Base-by-base conservation (phyloP, 92 coral and sea anemone genomes). In the Epizoanthus scotinus region DNA sequence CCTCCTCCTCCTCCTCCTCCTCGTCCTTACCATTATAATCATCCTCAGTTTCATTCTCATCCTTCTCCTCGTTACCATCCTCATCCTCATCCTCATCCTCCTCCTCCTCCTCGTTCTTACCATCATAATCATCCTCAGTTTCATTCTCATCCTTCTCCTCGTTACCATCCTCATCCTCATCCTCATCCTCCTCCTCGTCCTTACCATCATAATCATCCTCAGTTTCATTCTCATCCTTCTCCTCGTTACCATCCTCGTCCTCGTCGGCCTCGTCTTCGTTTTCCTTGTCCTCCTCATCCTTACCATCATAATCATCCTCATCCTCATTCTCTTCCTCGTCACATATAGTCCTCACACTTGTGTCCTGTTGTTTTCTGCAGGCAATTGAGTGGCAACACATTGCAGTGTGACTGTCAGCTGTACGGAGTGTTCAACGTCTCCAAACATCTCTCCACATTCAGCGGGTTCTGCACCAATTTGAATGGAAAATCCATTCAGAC, bases 351-450 rank as follows among this genome's bases (percentile, higher is more conserved):
- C 25, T 42, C 63, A 38, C 53, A 26, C 24, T 12, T 1, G 44
- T 20, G 2, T 67, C 50, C 25, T 26, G 55, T 27, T 69, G 73
- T 49, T 52, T 57, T 25, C 10, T 53, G 70, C 53, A 90, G 97
- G 18, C 40, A 84, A 55, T 71, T 91, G 28, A 77, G 87, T 58
- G 95, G 91, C 21, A 94, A 92, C 62, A 91, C 86, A 28, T 72
- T 94, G 66, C 70, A 62, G 49, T 94, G 98, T 71, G 91, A 88
- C 87, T 94, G 98, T 73, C 71, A 87, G 22, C 86, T 94, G 4
- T 84, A 82, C 55, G 94, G 94, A 13, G 63, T 84, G 22, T 77
- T 84, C 75, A 88, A 90, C 84, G 84, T 79, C 19, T 75, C 86
- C 6, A 70, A 71, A 8, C 71, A 68, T 57, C 65, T 94, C 8